Evolutionary conservation across 2,113 vertebrate genomes (phyloP).

Genomic region (Felis chaus): DNA sequence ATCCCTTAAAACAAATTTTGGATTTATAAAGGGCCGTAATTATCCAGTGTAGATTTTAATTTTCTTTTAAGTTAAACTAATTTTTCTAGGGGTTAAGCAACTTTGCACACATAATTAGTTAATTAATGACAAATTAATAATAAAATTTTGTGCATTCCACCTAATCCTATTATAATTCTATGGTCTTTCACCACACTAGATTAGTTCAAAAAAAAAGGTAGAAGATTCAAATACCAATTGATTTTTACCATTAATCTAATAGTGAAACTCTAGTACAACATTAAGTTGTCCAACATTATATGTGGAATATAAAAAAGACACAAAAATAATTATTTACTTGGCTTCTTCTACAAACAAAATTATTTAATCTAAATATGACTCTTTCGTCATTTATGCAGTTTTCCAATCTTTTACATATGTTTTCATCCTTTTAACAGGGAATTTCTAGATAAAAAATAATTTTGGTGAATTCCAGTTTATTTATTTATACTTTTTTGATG

Average conservation of each 20-base stretch:
- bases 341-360: background rate
- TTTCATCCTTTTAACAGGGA: background rate
- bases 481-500: background rate
- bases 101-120: background rate
- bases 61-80: background rate
- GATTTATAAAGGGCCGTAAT: background rate
- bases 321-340: background rate
- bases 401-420: background rate
- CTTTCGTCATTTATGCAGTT: background rate
- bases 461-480: background rate
- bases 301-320: background rate
- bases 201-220: background rate
- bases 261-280: background rate
- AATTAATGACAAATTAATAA: background rate
- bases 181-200: background rate
- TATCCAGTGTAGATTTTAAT: background rate
- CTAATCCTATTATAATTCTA: background rate
- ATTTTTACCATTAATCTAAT: background rate
- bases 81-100: background rate
- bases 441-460: background rate
- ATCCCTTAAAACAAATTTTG: background rate
- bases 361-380: background rate
- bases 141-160: background rate
- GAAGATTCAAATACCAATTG: background rate
- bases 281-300: background rate